phyloP scores from a whole-genome alignment of 1,140 invertebrate species.

The Pachyrhynchus sulphureomaculatus region DNA sequence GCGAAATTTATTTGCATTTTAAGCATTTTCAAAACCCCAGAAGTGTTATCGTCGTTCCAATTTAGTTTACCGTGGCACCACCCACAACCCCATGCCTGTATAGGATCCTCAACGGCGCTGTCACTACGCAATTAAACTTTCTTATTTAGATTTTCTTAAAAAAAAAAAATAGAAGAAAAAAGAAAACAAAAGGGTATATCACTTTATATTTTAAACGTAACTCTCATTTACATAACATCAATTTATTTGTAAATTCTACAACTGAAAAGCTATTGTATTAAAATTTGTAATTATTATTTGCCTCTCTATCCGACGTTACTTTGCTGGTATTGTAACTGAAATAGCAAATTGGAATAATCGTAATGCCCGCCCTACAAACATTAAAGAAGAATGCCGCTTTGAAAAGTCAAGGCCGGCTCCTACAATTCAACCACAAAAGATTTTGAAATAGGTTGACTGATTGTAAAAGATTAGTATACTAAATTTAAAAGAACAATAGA shows the following conservation, averaged over 20 bases:
- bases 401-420: background rate
- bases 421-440: slow-evolving; percentile 1
- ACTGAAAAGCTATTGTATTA: slow-evolving; percentile 2
- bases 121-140: background rate
- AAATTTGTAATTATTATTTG: slow-evolving; percentile 16
- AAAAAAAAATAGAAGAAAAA: background rate
- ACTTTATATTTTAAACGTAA: slow-evolving; percentile 4
- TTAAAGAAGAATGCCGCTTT: background rate
- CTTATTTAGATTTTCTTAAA: background rate
- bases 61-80: no score
- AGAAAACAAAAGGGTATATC: slow-evolving; percentile 10
- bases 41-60: slow-evolving; percentile 7
- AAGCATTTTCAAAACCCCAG: slow-evolving; percentile 5
- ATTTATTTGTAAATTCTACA: slow-evolving; percentile 18
- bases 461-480: slow-evolving; percentile 7
- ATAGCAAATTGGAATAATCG: slow-evolving; percentile 10
- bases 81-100: no score
- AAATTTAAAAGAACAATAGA: slow-evolving; percentile 9
- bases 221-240: slow-evolving; percentile 15
- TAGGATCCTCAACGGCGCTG: background rate
- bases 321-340: slow-evolving; percentile 3
- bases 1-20: slow-evolving; percentile 17
- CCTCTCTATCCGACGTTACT: slow-evolving; percentile 1
- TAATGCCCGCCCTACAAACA: slow-evolving; percentile 8
- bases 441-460: slow-evolving; percentile 6